Base-by-base conservation (phyloP, 2,113 vertebrate genomes). In the Rhipidura dahli region DNA sequence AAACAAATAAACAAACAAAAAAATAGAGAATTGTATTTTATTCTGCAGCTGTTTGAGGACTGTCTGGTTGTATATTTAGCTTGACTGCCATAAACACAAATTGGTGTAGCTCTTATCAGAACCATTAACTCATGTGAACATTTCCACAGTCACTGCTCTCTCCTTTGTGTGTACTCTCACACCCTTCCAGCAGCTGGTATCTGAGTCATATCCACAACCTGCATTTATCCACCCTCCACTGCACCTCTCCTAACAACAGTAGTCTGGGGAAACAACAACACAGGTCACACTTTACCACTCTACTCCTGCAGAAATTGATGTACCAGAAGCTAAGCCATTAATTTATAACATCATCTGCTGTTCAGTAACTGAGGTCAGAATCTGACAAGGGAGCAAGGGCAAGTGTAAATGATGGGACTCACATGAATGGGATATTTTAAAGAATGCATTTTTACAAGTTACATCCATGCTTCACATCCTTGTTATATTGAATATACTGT, bases 1-100 rank as follows among this genome's bases (percentile, higher is more conserved):
- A 94, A 94, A 96, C n/a, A 83, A 83, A 96, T 49, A 82, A 56
- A 97, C 56, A 75, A 60, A 33, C 4, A 47, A 71, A 42, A 83
- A 65, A 37, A 64, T 0, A 80, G 11, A 93, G 30, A 96, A 59
- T 26, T 47, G 22, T 47, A 64, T 39, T 88, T 65, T 68, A 51
- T 57, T 78, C 60, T 68, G 65, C 70, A 87, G 68, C 47, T 70
- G 21, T 83, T 94, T 90, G 39, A 90, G 20, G 39, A 65, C 39
- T 78, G n/a, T 69, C 83, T 44, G 26, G 21, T 64, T 71, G 57
- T 82, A 39, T 31, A 70, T 35, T 87, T 39, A 79, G 30, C 16
- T 90, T 96, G 72, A 93, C 18, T 83, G 72, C 56, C 40, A 59
- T 85, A 77, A 89, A 65, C 1, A 1, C 45, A 63, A 73, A 23